These are phyloP conservation scores for Drosophila peninsularis DNA, from an alignment of 2,888 invertebrate genomes.

Conservation along the genomic window DNA sequence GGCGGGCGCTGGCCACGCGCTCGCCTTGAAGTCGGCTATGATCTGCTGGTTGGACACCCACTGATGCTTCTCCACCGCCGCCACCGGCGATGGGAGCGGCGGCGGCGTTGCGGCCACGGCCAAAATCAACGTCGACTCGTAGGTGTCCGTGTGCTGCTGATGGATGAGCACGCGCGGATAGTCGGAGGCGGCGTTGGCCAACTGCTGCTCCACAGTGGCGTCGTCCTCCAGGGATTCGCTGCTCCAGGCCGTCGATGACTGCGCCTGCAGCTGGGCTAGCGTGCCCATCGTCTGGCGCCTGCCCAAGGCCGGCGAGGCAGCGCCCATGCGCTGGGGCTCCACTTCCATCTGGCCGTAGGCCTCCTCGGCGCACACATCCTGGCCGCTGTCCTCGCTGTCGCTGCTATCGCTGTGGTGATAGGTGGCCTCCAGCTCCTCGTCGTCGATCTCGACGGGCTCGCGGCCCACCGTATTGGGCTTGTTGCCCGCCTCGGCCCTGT, in stretches of 20 bases:
- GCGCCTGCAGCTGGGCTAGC: constrained; percentile 41
- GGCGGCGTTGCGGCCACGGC: constrained; percentile 78
- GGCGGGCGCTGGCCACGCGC: constrained; percentile 54
- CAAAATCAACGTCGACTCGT: constrained; percentile 82
- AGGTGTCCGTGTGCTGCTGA: constrained; percentile 81
- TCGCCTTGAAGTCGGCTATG: constrained; percentile 61
- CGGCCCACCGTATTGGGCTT: constrained; percentile 50
- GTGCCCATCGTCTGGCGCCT: constrained; percentile 50
- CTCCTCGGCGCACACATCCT: constrained; percentile 36
- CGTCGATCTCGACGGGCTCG: constrained; percentile 58
- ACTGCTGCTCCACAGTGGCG: constrained; percentile 15
- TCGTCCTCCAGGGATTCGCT: constrained; percentile 73
- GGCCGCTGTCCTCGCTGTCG: constrained; percentile 28
- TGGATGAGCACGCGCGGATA: constrained; percentile 82
- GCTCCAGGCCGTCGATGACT: constrained; percentile 71
- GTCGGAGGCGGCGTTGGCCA: constrained; percentile 39
- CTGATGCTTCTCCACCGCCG: constrained; percentile 14
- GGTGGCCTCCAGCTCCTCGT: constrained; percentile 62
- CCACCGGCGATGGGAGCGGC: constrained; percentile 15
- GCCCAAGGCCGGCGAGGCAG: constrained; percentile 12
- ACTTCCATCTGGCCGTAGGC: constrained; percentile 36
- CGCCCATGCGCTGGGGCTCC: neutral
- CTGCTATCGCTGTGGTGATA: constrained; percentile 66
- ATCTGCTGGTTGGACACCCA: constrained; percentile 78
- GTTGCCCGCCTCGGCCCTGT: constrained; percentile 9